A percentile compares a stretch with the other conserved stretches of the same genome.
Conservation (phyloP, 1,140 invertebrate genomes). For the Antheraea pernyi region DNA sequence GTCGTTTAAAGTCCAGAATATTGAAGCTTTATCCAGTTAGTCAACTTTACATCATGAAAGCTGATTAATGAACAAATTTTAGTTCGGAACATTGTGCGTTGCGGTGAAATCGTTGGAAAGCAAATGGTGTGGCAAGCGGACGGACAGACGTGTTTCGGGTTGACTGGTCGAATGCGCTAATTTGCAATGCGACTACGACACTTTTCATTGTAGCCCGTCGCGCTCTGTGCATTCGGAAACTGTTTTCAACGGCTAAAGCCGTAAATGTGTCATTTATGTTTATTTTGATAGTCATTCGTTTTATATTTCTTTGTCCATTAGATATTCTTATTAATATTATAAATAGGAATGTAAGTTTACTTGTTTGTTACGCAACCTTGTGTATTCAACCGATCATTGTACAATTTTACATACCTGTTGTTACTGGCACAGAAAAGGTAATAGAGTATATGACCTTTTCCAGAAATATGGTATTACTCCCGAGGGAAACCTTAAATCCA, state of each 20-base stretch:
- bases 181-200: constrained; percentile 47
- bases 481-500: no score
- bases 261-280: constrained; percentile 26
- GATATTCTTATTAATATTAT: neutral
- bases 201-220: constrained; percentile 36
- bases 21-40: constrained; percentile 21
- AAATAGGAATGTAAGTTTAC: neutral
- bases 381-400: no score
- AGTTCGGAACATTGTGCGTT: constrained; percentile 29
- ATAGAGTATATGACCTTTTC: no score
- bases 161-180: constrained; percentile 50
- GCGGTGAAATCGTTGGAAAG: constrained; percentile 40
- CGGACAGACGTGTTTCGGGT: constrained; percentile 38
- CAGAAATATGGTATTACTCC: no score
- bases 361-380: neutral
- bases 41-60: constrained; percentile 26
- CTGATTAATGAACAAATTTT: constrained; percentile 44
- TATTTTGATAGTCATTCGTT: constrained; percentile 26
- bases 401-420: no score
- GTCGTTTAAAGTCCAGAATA: constrained; percentile 6
- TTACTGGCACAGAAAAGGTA: no score
- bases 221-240: constrained; percentile 25
- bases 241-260: constrained; percentile 35
- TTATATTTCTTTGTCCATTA: constrained; percentile 13
- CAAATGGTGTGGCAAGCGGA: constrained; percentile 46